Base-by-base conservation (phyloP, 1,140 invertebrate species). In the Monomorium pharaonis region DNA sequence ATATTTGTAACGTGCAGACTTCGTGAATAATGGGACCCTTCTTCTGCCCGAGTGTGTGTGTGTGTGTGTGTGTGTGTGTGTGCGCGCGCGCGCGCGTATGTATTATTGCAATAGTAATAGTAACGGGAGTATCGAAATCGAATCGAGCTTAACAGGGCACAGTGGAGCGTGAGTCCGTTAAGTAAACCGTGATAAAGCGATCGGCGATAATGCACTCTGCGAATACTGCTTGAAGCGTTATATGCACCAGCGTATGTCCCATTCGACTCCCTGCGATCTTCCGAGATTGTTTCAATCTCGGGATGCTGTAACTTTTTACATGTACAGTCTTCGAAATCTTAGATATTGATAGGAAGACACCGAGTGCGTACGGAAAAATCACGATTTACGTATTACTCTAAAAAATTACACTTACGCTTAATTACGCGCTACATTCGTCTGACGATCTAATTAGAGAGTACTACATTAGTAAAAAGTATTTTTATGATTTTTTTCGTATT, bases 161-260 rank as follows among this genome's bases (percentile, higher is more conserved):
- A 3, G 16, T 6, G 30, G 21, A 70, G 33, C 6, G 18, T 30
- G 47, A 80, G 49, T 9, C 6, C 3, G 49, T 27, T 33, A 69
- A 78, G n/a, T 51, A 67, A 78, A 78, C 21, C 76, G 42, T 18
- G 63, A 42, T 70, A 81, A 80, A 67, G 30, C 60, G 62, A 80
- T 67, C 9, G 44, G 2, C 30, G 47, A 81, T 81, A 69, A 70
- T 30, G 56, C 63, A 37, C 54, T 49, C 18, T 75, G 62, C 27
- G 58, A 86, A 88, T 88, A 87, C 87, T 88, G 87, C 65, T 88
- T 62, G n/a, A 51, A 62, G 37, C 70, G n/a, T 83, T 21, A 44
- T 27, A 51, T 44, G 21, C 37, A 47, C 9, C 16, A 49, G 58
- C 24, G n/a, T 65, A 27, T 18, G n/a, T 78, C 24, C 70, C 2